Base-by-base conservation (phyloP, 2,888 invertebrate species). In the Aspidiotus destructor region DNA sequence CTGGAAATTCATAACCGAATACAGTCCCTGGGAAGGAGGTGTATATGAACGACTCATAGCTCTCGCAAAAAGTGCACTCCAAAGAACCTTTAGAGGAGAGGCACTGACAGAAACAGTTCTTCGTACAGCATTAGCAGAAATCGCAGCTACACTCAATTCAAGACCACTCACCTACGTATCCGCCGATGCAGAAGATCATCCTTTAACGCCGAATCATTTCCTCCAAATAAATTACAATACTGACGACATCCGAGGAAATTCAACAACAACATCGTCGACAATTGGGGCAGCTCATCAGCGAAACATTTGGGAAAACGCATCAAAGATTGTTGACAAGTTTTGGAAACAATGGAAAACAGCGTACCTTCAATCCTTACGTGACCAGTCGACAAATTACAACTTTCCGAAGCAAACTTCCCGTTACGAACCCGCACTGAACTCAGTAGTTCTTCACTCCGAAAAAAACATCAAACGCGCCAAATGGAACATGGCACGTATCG, bases 1-100 rank as follows among this genome's bases (percentile, higher is more conserved):
- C 9, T 55, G 55, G 55, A 55, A 55, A 55, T 55, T 55, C 15
- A 15, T 55, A n/a, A 10, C 55, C 9, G n/a, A 55, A 55, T 55
- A 55, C 55, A 8, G 10, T n/a, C 55, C 55, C 15, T 55, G 55
- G 55, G 16, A n/a, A 15, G 55, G 55, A 8, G 55, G 55, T n/a
- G 55, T 55, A 15, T 55, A 55, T 15, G 55, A 55, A 15, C 11
- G 55, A 10, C 15, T 55, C 8, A 55, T 55, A 8, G n/a, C 11
- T 8, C 11, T 10, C 15, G 16, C 15, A 8, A 55, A 55, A 15
- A n/a, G 16, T 8, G 55, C 55, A 10, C 16, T 55, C 8, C 8
- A 55, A 8, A 10, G 55, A 10, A 55, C 55, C 11, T 55, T n/a
- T 15, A 8, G 15, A 8, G 55, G 16, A 10, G 15, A n/a, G 8